Evolutionary conservation across 2,888 invertebrate genomes (phyloP), one percentile per base, ranked within the genome.

Genomic region (Unio delphinus): DNA sequence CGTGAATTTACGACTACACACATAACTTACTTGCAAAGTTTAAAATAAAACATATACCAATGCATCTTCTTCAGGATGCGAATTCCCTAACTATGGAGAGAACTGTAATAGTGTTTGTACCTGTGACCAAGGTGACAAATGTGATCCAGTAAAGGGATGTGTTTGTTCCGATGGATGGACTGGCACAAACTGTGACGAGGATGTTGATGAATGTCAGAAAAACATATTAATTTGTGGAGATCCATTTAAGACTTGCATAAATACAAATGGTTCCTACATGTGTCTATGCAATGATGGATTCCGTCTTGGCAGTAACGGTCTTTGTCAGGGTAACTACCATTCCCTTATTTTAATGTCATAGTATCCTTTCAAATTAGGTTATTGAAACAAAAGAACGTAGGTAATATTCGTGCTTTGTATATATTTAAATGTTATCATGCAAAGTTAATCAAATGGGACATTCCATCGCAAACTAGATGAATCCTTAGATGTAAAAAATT

Each of bases 201-300:
- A 11, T 15, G 75, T 76, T 55, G 65, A 69, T 45, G 65, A 30
- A 30, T 30, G 30, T 5, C 30, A 30, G 30, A 5, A 30, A 30
- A 30, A 30, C 30, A 30, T 4, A 30, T 4, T 4, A 30, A 30
- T 4, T 5, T 30, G 30, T 30, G 30, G 30, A 30, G 30, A 30
- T 30, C 30, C 30, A 30, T 30, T 30, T 30, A 30, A 30, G 30
- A 30, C 23, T 8, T 81, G 81, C 65, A 63, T 70, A 0, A 79
- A 81, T 55, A 74, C 67, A 17, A 74, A 70, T 0, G 81, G 81
- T 5, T 71, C 75, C n/a, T 79, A 67, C 63, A 55, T 45, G 15
- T 81, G 81, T 68, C 54, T 34, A 15, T 81, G 81, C 75, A 20
- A 55, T 17, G 65, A 67, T 17, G 81, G 81, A 8, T 81, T 72